phyloP scores from a whole-genome alignment of 1,140 invertebrate genomes.

The Pollicipes pollicipes region DNA sequence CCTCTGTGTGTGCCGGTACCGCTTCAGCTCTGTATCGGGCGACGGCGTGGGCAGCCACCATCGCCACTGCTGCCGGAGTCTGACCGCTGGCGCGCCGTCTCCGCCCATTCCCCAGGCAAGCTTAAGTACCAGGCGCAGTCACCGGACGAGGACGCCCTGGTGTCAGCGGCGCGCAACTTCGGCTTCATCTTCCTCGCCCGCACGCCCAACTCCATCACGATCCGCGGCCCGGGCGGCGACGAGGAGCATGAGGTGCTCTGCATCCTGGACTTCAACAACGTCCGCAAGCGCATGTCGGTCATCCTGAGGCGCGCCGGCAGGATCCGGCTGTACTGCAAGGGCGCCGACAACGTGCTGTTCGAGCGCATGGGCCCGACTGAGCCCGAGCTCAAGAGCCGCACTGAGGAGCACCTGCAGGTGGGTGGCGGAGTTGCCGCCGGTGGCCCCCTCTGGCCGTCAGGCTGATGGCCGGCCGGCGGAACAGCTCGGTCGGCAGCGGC shows the following conservation, averaged over 20 bases:
- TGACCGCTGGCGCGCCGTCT: conserved; percentile 3
- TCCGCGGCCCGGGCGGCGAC: conserved; percentile 38
- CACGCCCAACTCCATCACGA: conserved; percentile 81
- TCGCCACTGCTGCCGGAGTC: not conserved
- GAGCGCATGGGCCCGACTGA: conserved; percentile 62
- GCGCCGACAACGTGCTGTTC: conserved; percentile 95
- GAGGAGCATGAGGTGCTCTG: conserved; percentile 86
- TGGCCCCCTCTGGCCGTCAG: too few relatives aligned
- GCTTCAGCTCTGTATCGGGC: too few relatives aligned
- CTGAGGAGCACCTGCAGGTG: conserved; percentile 85
- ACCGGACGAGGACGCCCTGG: conserved; percentile 90
- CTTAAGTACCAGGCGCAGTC: conserved; percentile 76
- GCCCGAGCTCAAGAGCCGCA: conserved; percentile 52
- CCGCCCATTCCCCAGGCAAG: conserved; percentile 32
- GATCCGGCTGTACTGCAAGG: conserved; percentile 88
- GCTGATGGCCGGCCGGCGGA: too few relatives aligned
- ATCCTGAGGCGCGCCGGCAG: conserved; percentile 71
- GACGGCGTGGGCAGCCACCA: too few relatives aligned
- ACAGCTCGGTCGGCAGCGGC: too few relatives aligned
- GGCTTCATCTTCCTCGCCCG: conserved; percentile 93
- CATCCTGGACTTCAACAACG: conserved; percentile 98
- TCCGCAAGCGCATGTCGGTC: conserved; percentile 96
- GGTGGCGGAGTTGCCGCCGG: not conserved
- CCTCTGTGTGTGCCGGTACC: too few relatives aligned
- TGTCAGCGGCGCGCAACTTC: conserved; percentile 93